phyloP scores from a whole-genome alignment of 2,888 invertebrate genomes.

The Melinaea marsaeus region DNA sequence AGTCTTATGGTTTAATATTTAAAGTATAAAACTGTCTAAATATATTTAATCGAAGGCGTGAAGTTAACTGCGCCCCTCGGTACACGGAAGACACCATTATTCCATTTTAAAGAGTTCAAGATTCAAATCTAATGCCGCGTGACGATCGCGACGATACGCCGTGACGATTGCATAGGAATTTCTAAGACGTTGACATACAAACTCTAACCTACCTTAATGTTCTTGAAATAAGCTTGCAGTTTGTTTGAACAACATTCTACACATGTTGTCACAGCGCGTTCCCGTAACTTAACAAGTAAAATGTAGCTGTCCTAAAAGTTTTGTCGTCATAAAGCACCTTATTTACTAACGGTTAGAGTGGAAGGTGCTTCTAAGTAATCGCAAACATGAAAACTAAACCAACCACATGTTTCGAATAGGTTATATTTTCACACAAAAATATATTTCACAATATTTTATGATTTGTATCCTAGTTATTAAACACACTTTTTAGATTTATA shows the following conservation, averaged over 20 bases:
- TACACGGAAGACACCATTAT: conserved; percentile 56
- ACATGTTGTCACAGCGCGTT: conserved; percentile 48
- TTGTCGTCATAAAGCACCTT: conserved; percentile 35
- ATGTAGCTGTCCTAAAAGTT: conserved; percentile 14
- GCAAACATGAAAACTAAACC: background rate
- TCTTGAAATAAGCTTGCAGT: conserved; percentile 2
- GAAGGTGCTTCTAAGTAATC: background rate
- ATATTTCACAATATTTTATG: background rate
- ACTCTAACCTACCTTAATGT: conserved; percentile 32
- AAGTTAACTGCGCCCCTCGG: conserved; percentile 34
- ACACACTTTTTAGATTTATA: background rate
- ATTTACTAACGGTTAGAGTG: conserved; percentile 12
- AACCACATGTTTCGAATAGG: conserved; percentile 2
- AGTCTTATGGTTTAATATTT: background rate
- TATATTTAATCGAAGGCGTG: conserved; percentile 24
- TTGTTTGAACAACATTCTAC: conserved; percentile 25
- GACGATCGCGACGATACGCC: conserved; percentile 58
- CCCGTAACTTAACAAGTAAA: conserved; percentile 24
- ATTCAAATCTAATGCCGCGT: conserved; percentile 70
- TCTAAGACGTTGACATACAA: conserved; percentile 31
- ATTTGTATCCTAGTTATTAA: background rate
- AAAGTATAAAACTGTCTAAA: conserved; percentile 16
- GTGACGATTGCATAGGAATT: conserved; percentile 48
- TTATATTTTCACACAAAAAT: conserved; percentile 9
- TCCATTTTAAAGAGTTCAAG: conserved; percentile 65